A percentile compares a stretch with the other conserved stretches of the same genome.
Conservation (phyloP, 2,888 invertebrate genomes). For the Oligia fasciuncula region DNA sequence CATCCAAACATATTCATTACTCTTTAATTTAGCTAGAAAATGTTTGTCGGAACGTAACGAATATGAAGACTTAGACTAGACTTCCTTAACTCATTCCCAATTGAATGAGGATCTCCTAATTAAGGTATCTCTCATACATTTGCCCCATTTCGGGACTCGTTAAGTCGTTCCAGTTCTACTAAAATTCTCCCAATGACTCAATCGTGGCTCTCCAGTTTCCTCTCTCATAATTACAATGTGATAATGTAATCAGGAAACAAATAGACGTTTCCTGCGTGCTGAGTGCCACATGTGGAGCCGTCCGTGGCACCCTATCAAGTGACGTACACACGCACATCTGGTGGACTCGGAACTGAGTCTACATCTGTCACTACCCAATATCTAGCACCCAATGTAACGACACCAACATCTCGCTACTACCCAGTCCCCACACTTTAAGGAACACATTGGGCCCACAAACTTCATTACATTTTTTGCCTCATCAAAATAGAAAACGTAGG, state of each 20-base stretch:
- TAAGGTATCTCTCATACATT: constrained; percentile 7
- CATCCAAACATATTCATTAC: not conserved
- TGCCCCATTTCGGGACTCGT: constrained; percentile 2
- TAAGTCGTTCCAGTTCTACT: constrained; percentile 23
- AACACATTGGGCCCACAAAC: constrained; percentile 78
- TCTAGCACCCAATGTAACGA: constrained; percentile 56
- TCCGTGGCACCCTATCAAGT: constrained; percentile 63
- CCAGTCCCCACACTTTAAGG: constrained; percentile 69
- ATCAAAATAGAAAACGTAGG: constrained; percentile 71
- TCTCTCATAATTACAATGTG: constrained; percentile 66
- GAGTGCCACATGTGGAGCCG: constrained; percentile 73
- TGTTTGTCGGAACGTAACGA: not conserved
- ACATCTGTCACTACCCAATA: constrained; percentile 74
- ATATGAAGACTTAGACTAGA: not conserved
- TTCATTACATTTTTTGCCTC: constrained; percentile 77
- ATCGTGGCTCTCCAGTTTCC: constrained; percentile 52
- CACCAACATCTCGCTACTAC: constrained; percentile 62
- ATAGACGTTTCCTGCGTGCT: constrained; percentile 77
- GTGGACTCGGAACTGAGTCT: constrained; percentile 76
- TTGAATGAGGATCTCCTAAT: constrained; percentile 7
- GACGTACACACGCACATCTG: constrained; percentile 76
- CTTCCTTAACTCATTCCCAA: not conserved
- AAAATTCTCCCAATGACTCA: constrained; percentile 51
- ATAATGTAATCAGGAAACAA: constrained; percentile 78
- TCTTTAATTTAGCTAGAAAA: not conserved